Evolutionary conservation across 2,888 invertebrate genomes (phyloP), one percentile per base, ranked within the genome.

Genomic region (Leucozona laternaria): DNA sequence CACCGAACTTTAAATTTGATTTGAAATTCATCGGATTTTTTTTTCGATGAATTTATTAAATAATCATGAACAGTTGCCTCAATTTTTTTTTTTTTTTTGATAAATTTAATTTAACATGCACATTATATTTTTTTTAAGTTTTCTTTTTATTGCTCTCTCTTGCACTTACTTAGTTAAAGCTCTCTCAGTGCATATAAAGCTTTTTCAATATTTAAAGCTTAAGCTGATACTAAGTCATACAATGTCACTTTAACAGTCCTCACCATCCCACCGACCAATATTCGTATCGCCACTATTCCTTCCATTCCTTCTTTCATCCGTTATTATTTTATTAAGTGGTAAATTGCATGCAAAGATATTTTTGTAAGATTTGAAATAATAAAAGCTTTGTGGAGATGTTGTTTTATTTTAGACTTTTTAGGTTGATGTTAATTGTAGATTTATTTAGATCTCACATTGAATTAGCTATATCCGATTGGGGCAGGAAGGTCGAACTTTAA

Each of bases 401-500:
- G 22, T 55, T 34, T 28, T 37, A 31, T 15, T 68, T 43, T 22
- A 34, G 13, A 4, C 55, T 58, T 25, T 73, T 45, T 64, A 58
- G 48, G 11, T 7, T 68, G 68, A 37, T 11, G 40, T 76, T 66
- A 45, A 37, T 60, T 48, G 53, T 64, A 55, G 34, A n/a, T 57
- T 88, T 89, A 40, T 86, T 84, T 76, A 86, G 78, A 77, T 88
- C 86, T 78, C 89, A 88, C 78, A 89, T 88, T 40, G 88, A 89
- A 76, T 88, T 89, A 50, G 88, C 89, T 73, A 89, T 62, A 88
- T 89, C 88, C 78, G 89, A 89, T 80, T 83, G 81, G 66, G 88
- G 86, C 77, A 79, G 83, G 53, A n/a, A n/a, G 76, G 89, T 79
- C 75, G 89, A 88, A 79, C 89, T 89, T 81, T 75, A 48, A 31